Conservation (phyloP, 2,797 vertebrate species). For the Erpetoichthys calabaricus region DNA sequence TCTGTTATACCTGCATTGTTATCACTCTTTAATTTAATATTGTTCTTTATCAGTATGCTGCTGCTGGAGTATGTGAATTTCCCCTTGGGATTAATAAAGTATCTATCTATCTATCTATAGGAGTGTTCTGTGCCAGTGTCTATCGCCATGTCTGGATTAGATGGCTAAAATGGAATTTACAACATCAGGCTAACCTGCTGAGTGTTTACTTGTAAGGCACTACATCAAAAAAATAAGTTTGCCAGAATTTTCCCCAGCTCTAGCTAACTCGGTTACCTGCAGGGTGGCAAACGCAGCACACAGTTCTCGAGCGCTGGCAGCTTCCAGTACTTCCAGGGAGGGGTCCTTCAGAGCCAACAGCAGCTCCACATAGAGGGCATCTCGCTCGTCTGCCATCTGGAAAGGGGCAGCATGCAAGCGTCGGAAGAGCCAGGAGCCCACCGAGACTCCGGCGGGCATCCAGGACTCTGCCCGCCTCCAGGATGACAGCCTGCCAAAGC, state of each 20-base stretch:
- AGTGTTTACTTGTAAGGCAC: no score
- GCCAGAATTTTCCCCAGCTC: background rate
- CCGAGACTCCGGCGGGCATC: conserved; percentile 45
- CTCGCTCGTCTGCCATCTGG: conserved; percentile 38
- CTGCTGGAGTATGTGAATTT: no score
- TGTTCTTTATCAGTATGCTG: no score
- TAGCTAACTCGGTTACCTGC: conserved; percentile 24
- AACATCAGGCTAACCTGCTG: no score
- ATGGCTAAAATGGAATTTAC: no score
- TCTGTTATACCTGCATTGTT: no score
- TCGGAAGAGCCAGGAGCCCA: conserved; percentile 17
- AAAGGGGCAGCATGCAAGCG: conserved; percentile 40
- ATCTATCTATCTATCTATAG: no score
- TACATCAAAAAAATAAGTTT: no score
- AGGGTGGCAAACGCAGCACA: conserved; percentile 57
- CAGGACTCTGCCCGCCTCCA: conserved; percentile 41
- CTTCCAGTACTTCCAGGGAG: conserved; percentile 56
- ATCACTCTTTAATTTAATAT: no score
- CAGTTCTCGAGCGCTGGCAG: conserved; percentile 55
- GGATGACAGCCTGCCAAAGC: conserved; percentile 39
- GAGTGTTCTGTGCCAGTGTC: no score
- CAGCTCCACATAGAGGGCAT: conserved; percentile 60
- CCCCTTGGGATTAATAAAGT: no score
- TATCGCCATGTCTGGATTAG: no score
- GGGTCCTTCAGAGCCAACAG: conserved; percentile 60